Evolutionary conservation across 1,140 invertebrate species (phyloP), one percentile per base, ranked within the genome.

Genomic region (Diorhabda sublineata): DNA sequence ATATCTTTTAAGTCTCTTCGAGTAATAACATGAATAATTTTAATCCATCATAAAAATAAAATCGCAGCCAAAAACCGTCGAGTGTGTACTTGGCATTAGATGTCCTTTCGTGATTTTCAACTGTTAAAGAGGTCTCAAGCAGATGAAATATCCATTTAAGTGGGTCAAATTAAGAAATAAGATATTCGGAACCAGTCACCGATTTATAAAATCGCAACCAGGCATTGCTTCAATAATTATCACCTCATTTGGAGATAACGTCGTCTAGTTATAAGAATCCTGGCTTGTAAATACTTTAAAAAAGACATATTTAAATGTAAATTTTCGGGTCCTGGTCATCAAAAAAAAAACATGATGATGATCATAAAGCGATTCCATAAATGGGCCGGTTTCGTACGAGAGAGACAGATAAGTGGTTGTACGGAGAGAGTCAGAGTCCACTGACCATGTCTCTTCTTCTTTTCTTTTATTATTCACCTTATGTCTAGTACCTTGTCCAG

Each of bases 311-410:
- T 67, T 73, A 70, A 71, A 71, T 73, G 69, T 67, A 73, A 68
- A 73, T 73, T 71, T 41, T 26, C 26, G 65, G 58, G 57, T 61
- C 69, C 47, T 65, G 58, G 62, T 67, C 66, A 61, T 60, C 61
- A 76, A 73, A 76, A 76, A 26, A 26, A 26, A 26, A 26, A 26
- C 26, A 26, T 26, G 26, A 74, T 71, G 72, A 67, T 68, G 66
- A 69, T 71, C 74, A 76, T 74, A 74, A 74, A 76, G 66, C 67
- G 73, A 68, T 47, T 59, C 75, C 73, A 68, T 76, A 74, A 73
- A 76, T 73, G 75, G 75, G 63, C 57, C 61, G 67, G 68, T 70
- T 72, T 73, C 73, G 69, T 73, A 64, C 56, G 71, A 72, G 72
- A 73, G 69, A 73, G 26, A 26, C 26, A 26, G 26, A 26, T 26